A percentile compares a stretch with the other conserved stretches of the same genome.
phyloP scores from a whole-genome alignment of 2,113 vertebrate species.

The Empidonax alnorum region DNA sequence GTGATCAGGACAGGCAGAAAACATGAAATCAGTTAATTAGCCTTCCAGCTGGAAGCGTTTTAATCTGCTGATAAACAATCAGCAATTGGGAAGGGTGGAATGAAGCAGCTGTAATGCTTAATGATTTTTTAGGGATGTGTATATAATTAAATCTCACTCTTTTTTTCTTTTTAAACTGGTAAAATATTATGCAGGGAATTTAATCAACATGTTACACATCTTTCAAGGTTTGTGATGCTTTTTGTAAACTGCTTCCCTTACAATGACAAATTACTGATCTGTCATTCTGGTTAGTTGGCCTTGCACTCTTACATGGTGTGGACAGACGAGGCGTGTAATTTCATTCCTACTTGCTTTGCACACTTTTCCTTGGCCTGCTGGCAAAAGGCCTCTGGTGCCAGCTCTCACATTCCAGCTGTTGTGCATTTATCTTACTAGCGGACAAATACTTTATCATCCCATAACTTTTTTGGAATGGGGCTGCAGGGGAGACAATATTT shows the following conservation, averaged over 20 bases:
- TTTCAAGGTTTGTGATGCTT: constrained; percentile 56
- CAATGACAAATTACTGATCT: constrained; percentile 58
- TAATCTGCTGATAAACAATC: constrained; percentile 51
- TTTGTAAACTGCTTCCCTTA: constrained; percentile 59
- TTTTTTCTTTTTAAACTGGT: neutral
- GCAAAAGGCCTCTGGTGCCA: constrained; percentile 73
- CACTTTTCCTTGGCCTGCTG: constrained; percentile 63
- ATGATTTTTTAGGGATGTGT: neutral
- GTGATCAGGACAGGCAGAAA: constrained; percentile 39
- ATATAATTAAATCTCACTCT: constrained; percentile 36
- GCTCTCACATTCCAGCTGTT: constrained; percentile 73
- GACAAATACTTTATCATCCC: constrained; percentile 50
- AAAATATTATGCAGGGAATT: constrained; percentile 31
- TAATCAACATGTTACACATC: constrained; percentile 52
- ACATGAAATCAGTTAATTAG: constrained; percentile 11
- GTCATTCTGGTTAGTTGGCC: constrained; percentile 11
- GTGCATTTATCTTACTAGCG: constrained; percentile 65
- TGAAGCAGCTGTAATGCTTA: neutral
- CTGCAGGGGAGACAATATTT: constrained; percentile 57
- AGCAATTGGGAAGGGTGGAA: neutral
- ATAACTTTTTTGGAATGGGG: neutral
- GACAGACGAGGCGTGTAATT: constrained; percentile 69
- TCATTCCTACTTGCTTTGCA: constrained; percentile 55
- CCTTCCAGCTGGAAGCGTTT: constrained; percentile 6
- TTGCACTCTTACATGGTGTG: neutral